These are phyloP conservation scores for Temnothorax ravouxi DNA, from an alignment of 2,888 invertebrate species.

Conservation along the genomic window DNA sequence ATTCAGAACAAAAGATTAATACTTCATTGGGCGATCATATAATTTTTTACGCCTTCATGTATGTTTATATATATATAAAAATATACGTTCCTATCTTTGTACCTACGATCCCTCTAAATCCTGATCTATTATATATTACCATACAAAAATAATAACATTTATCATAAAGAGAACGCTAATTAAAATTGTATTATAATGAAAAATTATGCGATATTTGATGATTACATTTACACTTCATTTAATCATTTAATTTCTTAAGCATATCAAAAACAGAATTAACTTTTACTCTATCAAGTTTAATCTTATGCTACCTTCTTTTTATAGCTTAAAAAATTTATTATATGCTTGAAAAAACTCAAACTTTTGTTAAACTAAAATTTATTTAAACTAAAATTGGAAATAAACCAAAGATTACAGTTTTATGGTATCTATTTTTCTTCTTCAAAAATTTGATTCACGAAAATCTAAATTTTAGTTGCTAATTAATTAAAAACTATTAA, in stretches of 20 bases:
- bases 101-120: neutral
- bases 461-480: neutral
- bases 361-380: neutral
- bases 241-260: neutral
- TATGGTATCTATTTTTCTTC: neutral
- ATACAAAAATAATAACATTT: neutral
- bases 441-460: neutral
- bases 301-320: neutral
- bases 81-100: neutral
- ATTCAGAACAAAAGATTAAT: conserved; percentile 70
- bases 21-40: neutral
- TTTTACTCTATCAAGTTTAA: neutral
- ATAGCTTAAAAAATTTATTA: neutral
- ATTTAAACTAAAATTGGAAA: neutral
- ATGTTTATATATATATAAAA: conserved; percentile 29
- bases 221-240: neutral
- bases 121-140: neutral
- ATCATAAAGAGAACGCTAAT: neutral
- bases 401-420: neutral
- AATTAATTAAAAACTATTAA: neutral
- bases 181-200: neutral
- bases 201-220: neutral
- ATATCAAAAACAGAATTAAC: neutral
- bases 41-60: neutral
- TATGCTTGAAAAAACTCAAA: neutral